Evolutionary conservation across 2,113 vertebrate genomes (phyloP), one percentile per base, ranked within the genome.

Genomic region (Dissostichus mawsoni): DNA sequence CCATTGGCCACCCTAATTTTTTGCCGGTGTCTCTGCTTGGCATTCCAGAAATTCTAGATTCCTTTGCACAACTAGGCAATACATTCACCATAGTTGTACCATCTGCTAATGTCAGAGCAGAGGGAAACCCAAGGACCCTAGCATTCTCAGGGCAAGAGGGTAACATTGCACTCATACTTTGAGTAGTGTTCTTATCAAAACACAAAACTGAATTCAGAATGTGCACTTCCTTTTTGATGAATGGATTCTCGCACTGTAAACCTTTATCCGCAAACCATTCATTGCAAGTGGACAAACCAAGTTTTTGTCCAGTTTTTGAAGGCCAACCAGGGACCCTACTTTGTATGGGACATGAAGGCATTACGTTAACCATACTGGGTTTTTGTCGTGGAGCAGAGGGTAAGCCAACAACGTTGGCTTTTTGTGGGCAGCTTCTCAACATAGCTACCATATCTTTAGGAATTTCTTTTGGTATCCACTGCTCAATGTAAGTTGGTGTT

Each of bases 101-200:
- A 52, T 63, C 23, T n/a, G 63, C 17, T 9, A 65, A 71, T 41
- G 52, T 83, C 44, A 71, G 69, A 50, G 75, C 65, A 79, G 90
- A 92, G 20, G 93, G 89, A 76, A 93, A 92, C 59, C 92, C 92
- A 80, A 88, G 68, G 16, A 84, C 44, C 45, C n/a, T 83, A 44
- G 89, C 66, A 51, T 74, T 70, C 17, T 66, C 13, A 48, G 92
- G 82, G 17, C 90, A 94, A 20, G 84, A 86, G 7, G 78, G 58
- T 25, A 74, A 68, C 13, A 83, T 57, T 63, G 41, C 23, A 62
- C 20, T 74, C 85, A 92, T 89, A 14, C 8, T 58, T 69, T 69
- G 17, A 58, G 53, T 36, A 25, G 45, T 48, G 18, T 25, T 77
- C 8, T 69, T 44, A 56, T 82, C 73, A 65, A 69, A 81, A 44